Conservation (phyloP, 1,140 invertebrate genomes). For the Pseudomyrmex dendroicus region DNA sequence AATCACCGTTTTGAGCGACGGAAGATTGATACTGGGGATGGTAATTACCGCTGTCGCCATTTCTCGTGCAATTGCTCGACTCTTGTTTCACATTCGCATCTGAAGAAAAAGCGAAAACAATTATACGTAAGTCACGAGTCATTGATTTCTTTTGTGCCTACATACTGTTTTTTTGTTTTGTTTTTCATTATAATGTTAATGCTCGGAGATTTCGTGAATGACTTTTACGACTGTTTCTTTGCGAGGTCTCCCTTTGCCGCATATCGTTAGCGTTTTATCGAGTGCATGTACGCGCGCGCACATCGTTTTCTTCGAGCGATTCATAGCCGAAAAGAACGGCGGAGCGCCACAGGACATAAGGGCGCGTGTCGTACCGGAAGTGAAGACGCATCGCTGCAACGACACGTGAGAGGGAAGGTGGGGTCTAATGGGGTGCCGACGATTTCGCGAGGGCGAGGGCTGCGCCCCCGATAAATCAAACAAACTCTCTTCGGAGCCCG, state of each 20-base stretch:
- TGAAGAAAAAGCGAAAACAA: conserved; percentile 24
- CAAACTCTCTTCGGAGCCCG: conserved; percentile 65
- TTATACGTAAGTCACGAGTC: background rate
- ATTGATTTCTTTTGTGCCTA: background rate
- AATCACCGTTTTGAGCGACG: conserved; percentile 65
- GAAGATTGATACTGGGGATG: conserved; percentile 70
- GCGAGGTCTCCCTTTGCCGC: background rate
- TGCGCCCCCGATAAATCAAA: conserved; percentile 76
- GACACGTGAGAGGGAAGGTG: conserved; percentile 73
- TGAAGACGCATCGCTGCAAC: conserved; percentile 77
- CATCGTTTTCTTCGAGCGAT: conserved; percentile 53
- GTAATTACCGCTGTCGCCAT: conserved; percentile 58
- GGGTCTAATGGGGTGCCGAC: conserved; percentile 69
- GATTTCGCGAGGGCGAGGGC: conserved; percentile 70
- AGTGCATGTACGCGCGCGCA: conserved; percentile 5
- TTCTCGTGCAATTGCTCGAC: conserved; percentile 70
- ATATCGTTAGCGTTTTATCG: conserved; percentile 47
- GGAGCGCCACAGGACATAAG: conserved; percentile 65
- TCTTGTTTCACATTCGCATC: conserved; percentile 75
- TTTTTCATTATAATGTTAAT: background rate
- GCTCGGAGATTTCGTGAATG: background rate
- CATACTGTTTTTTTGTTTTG: too few relatives aligned
- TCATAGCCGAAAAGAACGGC: conserved; percentile 27
- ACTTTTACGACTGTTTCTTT: conserved; percentile 8
- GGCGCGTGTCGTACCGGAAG: conserved; percentile 79